Conservation (phyloP, 1,140 invertebrate species). For the Atopsyche davidsoni region DNA sequence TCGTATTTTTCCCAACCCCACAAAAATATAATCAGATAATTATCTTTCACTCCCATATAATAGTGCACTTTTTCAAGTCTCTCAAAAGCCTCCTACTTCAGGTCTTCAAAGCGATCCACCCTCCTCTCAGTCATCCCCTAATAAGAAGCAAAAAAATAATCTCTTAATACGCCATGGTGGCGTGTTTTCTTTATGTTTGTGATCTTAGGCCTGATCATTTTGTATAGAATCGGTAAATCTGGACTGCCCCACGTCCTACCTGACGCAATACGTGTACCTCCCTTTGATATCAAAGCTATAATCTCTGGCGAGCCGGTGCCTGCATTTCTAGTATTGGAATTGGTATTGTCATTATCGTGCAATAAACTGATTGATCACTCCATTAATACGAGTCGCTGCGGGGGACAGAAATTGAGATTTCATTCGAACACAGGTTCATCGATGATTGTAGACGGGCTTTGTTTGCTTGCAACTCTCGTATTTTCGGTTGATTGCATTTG, state of each 20-base stretch:
- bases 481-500: too few species aligned
- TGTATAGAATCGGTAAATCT: too few species aligned
- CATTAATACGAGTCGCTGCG: constrained; percentile 21
- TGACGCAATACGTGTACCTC: not conserved
- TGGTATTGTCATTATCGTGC: constrained; percentile 19
- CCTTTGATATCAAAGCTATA: constrained; percentile 15
- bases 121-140: not conserved
- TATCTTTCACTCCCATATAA: not conserved
- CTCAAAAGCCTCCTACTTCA: not conserved
- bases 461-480: too few species aligned
- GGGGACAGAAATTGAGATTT: too few species aligned
- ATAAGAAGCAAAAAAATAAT: constrained; percentile 26
- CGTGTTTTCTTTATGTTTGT: constrained; percentile 15
- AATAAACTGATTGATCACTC: constrained; percentile 26
- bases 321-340: not conserved
- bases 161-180: constrained; percentile 25
- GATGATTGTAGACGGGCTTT: too few species aligned
- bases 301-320: constrained; percentile 12
- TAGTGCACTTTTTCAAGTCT: not conserved
- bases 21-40: too few species aligned
- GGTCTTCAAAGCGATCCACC: not conserved
- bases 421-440: too few species aligned
- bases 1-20: too few species aligned
- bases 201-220: not conserved
- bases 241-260: too few species aligned